Conservation (phyloP, 2,113 vertebrate species). For the Petaurus breviceps region DNA sequence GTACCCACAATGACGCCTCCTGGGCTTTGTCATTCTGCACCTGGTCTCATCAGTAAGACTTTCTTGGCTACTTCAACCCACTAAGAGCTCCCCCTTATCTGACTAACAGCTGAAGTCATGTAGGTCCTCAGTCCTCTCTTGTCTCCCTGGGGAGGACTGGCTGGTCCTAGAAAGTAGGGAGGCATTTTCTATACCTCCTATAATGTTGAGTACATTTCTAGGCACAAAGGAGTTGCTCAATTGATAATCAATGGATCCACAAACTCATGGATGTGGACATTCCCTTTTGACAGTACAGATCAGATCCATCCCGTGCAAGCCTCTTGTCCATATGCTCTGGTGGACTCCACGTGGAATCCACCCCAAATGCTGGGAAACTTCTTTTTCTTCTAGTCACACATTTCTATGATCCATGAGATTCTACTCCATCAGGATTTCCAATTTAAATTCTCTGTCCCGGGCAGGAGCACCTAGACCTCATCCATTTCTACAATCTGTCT, state of each 20-base stretch:
- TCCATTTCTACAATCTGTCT: not conserved
- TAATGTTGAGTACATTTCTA: not conserved
- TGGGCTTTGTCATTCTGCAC: not conserved
- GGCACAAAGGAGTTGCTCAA: not conserved
- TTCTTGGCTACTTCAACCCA: not conserved
- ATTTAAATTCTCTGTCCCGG: no score
- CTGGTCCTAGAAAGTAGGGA: not conserved
- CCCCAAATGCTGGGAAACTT: not conserved
- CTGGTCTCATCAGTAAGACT: not conserved
- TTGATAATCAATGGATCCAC: not conserved
- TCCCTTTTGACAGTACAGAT: not conserved
- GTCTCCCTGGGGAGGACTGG: no score
- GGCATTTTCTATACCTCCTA: not conserved
- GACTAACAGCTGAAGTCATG: not conserved
- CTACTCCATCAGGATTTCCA: not conserved
- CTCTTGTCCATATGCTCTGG: not conserved
- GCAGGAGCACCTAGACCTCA: not conserved
- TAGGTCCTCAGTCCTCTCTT: not conserved
- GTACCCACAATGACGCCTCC: accelerated
- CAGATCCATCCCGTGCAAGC: not conserved
- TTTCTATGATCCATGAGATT: not conserved
- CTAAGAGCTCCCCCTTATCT: not conserved
- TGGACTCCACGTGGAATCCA: not conserved
- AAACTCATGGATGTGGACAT: not conserved
- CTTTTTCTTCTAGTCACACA: not conserved